These are phyloP conservation scores for Aphyosemion australe DNA, from an alignment of 2,113 vertebrate genomes.

Conservation along the genomic window DNA sequence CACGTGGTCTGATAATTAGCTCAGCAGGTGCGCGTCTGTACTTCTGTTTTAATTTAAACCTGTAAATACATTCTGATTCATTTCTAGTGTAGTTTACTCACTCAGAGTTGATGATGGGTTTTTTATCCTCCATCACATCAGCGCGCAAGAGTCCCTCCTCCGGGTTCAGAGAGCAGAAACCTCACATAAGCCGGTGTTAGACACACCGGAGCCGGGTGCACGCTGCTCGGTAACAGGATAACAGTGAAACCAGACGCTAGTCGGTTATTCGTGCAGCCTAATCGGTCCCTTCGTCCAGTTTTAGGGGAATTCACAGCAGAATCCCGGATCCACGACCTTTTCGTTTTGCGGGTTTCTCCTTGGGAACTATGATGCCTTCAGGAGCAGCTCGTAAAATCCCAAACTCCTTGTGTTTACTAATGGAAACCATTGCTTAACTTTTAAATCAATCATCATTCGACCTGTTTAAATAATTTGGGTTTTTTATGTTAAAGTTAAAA, in stretches of 20 bases:
- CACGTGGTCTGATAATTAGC: no score
- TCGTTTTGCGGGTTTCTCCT: conserved; percentile 66
- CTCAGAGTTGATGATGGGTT: no score
- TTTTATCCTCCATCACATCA: no score
- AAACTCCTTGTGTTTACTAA: not conserved
- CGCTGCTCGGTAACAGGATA: not conserved
- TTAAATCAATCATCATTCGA: not conserved
- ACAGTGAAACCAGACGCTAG: not conserved
- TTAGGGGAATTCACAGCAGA: conserved; percentile 20
- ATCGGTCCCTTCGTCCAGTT: not conserved
- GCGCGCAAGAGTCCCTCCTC: not conserved
- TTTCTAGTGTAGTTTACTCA: no score
- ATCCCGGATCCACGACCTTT: conserved; percentile 45
- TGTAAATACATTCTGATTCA: no score
- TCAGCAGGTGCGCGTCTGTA: no score
- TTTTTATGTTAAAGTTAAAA: no score
- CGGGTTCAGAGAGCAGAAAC: no score
- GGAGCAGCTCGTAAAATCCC: not conserved
- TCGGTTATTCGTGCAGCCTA: not conserved
- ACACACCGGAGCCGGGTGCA: not conserved
- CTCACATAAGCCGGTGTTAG: not conserved
- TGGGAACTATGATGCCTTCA: conserved; percentile 66
- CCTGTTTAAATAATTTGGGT: no score
- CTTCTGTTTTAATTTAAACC: no score
- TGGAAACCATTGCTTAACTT: no score